A percentile compares a stretch with the other conserved stretches of the same genome.
phyloP scores from a whole-genome alignment of 2,888 invertebrate species.

The Lathronympha strigana region DNA sequence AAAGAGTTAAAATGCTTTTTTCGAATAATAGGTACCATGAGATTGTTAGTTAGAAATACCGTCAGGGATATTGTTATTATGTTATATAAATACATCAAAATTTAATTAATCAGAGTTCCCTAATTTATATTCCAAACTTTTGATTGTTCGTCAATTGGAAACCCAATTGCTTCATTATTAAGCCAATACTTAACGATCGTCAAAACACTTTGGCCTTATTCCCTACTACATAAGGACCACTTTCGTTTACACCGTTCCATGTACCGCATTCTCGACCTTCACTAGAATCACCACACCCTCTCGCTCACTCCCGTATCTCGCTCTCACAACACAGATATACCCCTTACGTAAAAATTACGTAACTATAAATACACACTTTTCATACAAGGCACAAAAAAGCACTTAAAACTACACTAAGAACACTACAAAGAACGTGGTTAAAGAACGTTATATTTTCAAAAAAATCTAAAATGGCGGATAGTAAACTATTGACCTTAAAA shows the following conservation, averaged over 20 bases:
- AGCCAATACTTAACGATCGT: neutral
- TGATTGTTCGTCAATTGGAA: neutral
- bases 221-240: slow-evolving; percentile 1
- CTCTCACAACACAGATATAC: slow-evolving; percentile 48
- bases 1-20: too few relatives aligned
- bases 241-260: slow-evolving; percentile 24
- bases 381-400: neutral
- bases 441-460: slow-evolving; percentile 48
- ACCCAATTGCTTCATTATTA: slow-evolving; percentile 1
- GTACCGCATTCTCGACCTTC: slow-evolving; percentile 50
- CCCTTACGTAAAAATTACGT: slow-evolving; percentile 50
- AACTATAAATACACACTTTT: slow-evolving; percentile 49
- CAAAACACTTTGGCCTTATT: neutral
- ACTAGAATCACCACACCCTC: slow-evolving; percentile 54
- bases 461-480: slow-evolving; percentile 41
- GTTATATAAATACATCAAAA: too few relatives aligned
- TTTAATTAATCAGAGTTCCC: neutral
- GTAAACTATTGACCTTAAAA: slow-evolving; percentile 68
- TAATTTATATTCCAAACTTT: neutral
- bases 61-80: too few relatives aligned
- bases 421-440: slow-evolving; percentile 40
- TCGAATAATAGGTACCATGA: too few relatives aligned
- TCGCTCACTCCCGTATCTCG: slow-evolving; percentile 51
- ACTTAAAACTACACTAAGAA: slow-evolving; percentile 28
- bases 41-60: too few relatives aligned